Evolutionary conservation across 2,797 vertebrate genomes (phyloP), one percentile per base, ranked within the genome.

Genomic region (Coluber constrictor): DNA sequence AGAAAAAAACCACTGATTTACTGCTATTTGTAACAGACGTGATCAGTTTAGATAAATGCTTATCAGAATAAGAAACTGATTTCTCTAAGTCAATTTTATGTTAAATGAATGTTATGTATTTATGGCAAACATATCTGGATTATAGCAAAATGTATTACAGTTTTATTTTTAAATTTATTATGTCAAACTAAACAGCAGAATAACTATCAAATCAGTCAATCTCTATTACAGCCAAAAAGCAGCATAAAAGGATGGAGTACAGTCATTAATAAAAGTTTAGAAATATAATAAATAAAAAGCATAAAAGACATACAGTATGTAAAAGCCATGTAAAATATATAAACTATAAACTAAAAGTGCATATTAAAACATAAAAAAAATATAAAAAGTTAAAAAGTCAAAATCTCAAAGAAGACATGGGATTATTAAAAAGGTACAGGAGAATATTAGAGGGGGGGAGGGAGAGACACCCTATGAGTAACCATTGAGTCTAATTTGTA

Each of bases 121-220:
- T 3, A 59, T 94, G 94, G 56, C 79, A 90, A 95, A 92, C 18
- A 20, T 70, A 92, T 90, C 29, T 90, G 88, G 51, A 90, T 91
- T 93, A 5, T 93, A 83, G 86, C 32, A 8, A 86, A 12, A 86
- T 13, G 25, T 86, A 94, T 54, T 94, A 3, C 29, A 91, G 5
- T 43, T 92, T 13, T 93, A 43, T 92, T 0, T 5, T 90, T 94
- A 93, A n/a, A 91, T 83, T 83, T 83, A 83, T 47, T 83, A 47
- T 79, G 32, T 79, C 8, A 11, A 79, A 23, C 70, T 79, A 79
- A 79, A 43, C 37, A 79, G 7, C 18, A 20, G 32, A 74, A 74
- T 37, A 74, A 74, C 32, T 74, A 37, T 74, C 32, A 74, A 37
- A 74, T 74, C 70, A 74, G n/a, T 32, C 66, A 74, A 20, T 37